Percentiles rank a stretch among this genome's conserved stretches.
These are phyloP conservation scores for Protomyctophum bolini DNA, from an alignment of 2,113 vertebrate species.

Conservation along the genomic window DNA sequence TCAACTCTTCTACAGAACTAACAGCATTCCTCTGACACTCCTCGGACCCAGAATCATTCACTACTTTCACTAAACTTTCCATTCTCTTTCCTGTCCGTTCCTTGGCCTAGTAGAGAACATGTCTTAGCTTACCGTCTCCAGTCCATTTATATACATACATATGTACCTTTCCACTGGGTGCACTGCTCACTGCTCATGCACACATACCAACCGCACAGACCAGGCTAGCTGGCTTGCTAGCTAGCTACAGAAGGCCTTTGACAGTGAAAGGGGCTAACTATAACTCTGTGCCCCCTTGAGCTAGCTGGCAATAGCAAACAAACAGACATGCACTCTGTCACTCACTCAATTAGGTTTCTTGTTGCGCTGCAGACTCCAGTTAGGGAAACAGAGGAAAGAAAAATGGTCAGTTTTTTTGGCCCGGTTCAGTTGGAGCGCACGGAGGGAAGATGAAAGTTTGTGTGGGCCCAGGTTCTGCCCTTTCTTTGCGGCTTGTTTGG, in stretches of 20 bases:
- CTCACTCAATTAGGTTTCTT: slow-evolving; percentile 61
- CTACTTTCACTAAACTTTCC: slow-evolving; percentile 44
- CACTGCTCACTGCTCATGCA: slow-evolving; percentile 6
- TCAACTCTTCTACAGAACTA: slow-evolving; percentile 9
- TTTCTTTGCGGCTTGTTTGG: slow-evolving; percentile 39
- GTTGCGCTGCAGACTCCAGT: slow-evolving; percentile 37
- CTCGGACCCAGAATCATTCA: neutral
- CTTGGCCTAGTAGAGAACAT: slow-evolving; percentile 38
- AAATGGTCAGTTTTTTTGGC: slow-evolving; percentile 10
- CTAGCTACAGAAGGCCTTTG: slow-evolving; percentile 29
- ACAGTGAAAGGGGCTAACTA: slow-evolving; percentile 58
- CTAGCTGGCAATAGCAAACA: slow-evolving; percentile 1
- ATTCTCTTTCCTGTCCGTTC: slow-evolving; percentile 22
- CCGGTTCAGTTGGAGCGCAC: slow-evolving; percentile 36
- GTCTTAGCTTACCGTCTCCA: slow-evolving; percentile 48
- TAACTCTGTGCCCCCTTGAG: slow-evolving; percentile 32
- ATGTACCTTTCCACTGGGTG: slow-evolving; percentile 39
- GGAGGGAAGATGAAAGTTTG: slow-evolving; percentile 23
- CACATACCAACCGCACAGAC: slow-evolving; percentile 17
- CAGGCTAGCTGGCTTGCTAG: neutral
- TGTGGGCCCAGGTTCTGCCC: slow-evolving; percentile 27
- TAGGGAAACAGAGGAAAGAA: slow-evolving; percentile 27
- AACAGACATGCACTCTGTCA: slow-evolving; percentile 24
- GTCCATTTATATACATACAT: slow-evolving; percentile 61
- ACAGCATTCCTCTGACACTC: neutral